A percentile compares a stretch with the other conserved stretches of the same genome.
phyloP scores from a whole-genome alignment of 2,888 invertebrate genomes.

The Ramazzottius varieornatus region DNA sequence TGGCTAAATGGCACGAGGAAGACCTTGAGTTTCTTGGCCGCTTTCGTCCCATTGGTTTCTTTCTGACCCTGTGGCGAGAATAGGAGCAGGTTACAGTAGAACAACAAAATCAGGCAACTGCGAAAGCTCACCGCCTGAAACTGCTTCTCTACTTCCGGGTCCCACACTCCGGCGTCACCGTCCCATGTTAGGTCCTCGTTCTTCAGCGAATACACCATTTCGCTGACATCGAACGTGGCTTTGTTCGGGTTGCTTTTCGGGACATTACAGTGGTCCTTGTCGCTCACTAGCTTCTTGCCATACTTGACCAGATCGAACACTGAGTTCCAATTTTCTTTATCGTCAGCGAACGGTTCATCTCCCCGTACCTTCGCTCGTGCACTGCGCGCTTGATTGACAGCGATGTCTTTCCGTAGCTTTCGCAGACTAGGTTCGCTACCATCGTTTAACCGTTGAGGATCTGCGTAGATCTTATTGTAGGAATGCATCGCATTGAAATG shows the following conservation, averaged over 20 bases:
- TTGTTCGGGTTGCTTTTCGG: background rate
- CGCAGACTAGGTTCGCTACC: too few species aligned
- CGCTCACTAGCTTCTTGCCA: background rate
- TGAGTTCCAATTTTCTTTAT: background rate
- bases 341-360: background rate
- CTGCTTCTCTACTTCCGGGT: background rate
- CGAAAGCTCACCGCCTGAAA: background rate
- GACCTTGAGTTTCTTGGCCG: conserved; percentile 33
- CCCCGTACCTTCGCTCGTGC: background rate
- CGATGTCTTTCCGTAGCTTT: background rate
- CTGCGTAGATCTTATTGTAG: background rate
- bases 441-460: background rate
- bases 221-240: background rate
- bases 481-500: background rate
- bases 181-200: background rate
- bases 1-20: conserved; percentile 80
- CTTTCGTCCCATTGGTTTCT: too few species aligned
- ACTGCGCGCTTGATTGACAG: background rate
- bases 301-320: background rate
- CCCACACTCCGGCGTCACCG: conserved; percentile 2
- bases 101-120: too few species aligned
- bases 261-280: background rate
- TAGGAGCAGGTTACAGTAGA: too few species aligned
- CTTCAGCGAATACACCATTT: background rate
- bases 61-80: too few species aligned